These are phyloP conservation scores for Ceyx melanurus DNA, from an alignment of 2,113 vertebrate species.

Conservation along the genomic window DNA sequence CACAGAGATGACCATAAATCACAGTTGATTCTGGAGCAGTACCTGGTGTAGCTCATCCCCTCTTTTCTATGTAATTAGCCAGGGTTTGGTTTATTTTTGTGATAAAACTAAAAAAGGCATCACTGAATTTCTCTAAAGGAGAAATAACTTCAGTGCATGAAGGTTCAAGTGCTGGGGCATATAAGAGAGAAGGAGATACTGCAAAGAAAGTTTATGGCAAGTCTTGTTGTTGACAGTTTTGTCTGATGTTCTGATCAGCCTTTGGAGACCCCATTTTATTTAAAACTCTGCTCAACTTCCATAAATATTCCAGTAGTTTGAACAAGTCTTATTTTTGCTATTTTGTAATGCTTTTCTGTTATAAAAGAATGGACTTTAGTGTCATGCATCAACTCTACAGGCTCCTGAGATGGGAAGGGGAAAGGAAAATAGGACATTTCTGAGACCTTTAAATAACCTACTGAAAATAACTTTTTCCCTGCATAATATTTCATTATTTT, in stretches of 20 bases:
- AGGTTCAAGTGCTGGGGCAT: background rate
- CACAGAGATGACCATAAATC: background rate
- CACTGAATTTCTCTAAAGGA: background rate
- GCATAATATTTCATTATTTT: background rate
- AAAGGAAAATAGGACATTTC: background rate
- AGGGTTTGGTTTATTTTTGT: background rate
- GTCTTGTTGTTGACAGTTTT: background rate
- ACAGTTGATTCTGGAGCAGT: background rate
- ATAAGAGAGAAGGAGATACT: background rate
- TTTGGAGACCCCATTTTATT: background rate
- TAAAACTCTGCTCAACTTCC: background rate
- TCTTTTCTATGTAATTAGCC: background rate
- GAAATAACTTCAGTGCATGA: background rate
- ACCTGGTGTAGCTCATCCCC: background rate
- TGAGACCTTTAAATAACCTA: slow-evolving; percentile 10
- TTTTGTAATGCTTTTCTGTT: background rate
- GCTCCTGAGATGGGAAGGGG: background rate
- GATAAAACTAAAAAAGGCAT: background rate
- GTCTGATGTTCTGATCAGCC: background rate
- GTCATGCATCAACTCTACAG: background rate
- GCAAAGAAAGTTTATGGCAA: background rate
- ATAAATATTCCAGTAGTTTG: background rate
- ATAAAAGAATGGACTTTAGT: background rate
- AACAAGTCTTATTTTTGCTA: background rate
- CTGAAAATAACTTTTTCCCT: background rate